phyloP scores from a whole-genome alignment of 2,113 vertebrate species.

The Tenebrosternarchus preto region DNA sequence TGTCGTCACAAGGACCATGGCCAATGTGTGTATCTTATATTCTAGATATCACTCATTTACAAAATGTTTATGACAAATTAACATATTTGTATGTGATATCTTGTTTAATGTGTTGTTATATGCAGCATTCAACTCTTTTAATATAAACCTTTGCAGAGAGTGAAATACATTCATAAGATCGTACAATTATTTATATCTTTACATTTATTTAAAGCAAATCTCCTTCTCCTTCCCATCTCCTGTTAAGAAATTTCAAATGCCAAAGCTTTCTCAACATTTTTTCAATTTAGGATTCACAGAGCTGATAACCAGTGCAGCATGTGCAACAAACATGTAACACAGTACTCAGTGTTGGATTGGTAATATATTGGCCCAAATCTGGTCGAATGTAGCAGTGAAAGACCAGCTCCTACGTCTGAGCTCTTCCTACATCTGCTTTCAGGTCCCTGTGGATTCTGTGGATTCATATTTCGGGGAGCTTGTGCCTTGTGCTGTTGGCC shows the following conservation, averaged over 20 bases:
- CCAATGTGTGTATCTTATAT: no score
- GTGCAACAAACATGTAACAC: not conserved
- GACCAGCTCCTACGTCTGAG: not conserved
- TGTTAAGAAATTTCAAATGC: not conserved
- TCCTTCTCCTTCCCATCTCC: not conserved
- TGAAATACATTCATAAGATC: no score
- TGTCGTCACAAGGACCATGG: no score
- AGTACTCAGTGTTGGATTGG: not conserved
- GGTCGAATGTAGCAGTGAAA: not conserved
- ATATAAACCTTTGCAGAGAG: no score
- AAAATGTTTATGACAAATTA: no score
- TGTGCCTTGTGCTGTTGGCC: not conserved
- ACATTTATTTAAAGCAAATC: not conserved
- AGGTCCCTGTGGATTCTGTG: not conserved
- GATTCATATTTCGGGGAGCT: not conserved
- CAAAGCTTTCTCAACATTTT: no score
- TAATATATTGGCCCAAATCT: not conserved
- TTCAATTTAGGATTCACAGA: not conserved
- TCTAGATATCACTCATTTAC: no score
- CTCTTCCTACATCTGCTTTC: not conserved
- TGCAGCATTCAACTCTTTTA: no score
- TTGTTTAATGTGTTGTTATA: no score
- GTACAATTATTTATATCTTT: no score
- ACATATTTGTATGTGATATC: no score
- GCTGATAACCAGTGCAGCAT: not conserved